These are phyloP conservation scores for Colossoma macropomum DNA, from an alignment of 2,113 vertebrate species.

Conservation along the genomic window DNA sequence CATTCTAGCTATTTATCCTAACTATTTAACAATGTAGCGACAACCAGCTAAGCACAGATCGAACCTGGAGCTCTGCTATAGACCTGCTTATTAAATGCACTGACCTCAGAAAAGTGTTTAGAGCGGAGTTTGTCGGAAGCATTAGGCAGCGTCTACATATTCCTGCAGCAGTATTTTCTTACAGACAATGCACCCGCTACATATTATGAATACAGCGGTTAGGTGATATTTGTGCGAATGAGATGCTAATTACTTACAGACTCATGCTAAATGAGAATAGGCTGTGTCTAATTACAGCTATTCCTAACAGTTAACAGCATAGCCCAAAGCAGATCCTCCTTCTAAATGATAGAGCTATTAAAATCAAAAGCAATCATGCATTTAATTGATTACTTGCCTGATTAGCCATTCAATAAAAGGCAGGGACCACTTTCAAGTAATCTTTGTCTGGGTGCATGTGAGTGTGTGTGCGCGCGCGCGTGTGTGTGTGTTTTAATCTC, in stretches of 20 bases:
- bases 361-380: conserved; percentile 59
- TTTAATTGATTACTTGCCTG: conserved; percentile 61
- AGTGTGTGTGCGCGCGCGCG: conserved; percentile 10
- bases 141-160: background rate
- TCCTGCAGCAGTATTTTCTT: conserved; percentile 21
- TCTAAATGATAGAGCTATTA: conserved; percentile 59
- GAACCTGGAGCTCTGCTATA: conserved; percentile 25
- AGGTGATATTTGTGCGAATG: conserved; percentile 48
- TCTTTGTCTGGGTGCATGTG: conserved; percentile 19
- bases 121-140: background rate
- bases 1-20: conserved; percentile 12
- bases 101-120: conserved; percentile 32
- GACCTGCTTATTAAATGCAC: conserved; percentile 36
- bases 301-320: conserved; percentile 58
- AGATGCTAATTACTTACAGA: conserved; percentile 60
- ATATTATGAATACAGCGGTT: conserved; percentile 47
- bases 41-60: conserved; percentile 28
- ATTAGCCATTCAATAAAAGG: conserved; percentile 56
- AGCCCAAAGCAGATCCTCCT: conserved; percentile 52
- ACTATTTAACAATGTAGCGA: conserved; percentile 13
- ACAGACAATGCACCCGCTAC: conserved; percentile 41
- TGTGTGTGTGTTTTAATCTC: conserved; percentile 28
- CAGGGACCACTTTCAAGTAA: conserved; percentile 48
- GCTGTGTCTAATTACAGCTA: conserved; percentile 60
- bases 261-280: conserved; percentile 58